Conservation (phyloP, 2,113 vertebrate genomes). For the Orthonyx spaldingii region DNA sequence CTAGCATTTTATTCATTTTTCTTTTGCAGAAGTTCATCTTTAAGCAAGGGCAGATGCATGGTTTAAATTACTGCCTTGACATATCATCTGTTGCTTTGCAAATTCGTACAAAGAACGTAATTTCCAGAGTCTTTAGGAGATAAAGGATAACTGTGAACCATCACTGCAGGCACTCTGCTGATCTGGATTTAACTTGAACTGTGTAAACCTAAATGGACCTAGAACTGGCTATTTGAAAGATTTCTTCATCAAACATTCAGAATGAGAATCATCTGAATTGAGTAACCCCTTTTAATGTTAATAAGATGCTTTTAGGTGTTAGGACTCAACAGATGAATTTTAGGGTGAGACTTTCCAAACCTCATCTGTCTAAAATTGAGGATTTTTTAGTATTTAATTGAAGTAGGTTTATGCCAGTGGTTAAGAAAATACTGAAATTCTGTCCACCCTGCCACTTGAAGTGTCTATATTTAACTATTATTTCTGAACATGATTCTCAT, state of each 20-base stretch:
- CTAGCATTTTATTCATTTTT: constrained; percentile 65
- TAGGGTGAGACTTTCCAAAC: background rate
- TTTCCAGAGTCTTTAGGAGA: background rate
- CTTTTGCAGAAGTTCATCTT: constrained; percentile 68
- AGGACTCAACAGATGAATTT: background rate
- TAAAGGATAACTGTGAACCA: background rate
- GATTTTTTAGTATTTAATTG: background rate
- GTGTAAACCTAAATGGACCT: background rate
- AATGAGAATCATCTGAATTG: background rate
- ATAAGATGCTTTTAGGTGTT: background rate
- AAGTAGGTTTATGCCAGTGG: background rate
- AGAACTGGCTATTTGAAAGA: background rate
- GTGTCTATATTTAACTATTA: background rate
- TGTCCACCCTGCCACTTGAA: background rate
- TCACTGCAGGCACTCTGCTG: background rate
- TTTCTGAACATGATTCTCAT: background rate
- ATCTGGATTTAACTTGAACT: background rate
- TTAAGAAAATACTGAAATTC: background rate
- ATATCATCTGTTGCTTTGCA: constrained; percentile 55
- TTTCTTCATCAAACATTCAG: background rate
- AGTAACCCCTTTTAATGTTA: background rate
- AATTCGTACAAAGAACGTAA: constrained; percentile 5
- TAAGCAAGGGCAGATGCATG: constrained; percentile 63
- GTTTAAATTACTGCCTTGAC: constrained; percentile 65
- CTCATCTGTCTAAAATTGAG: background rate